Evolutionary conservation across 2,797 vertebrate genomes (phyloP).

Genomic region (Coluber constrictor): DNA sequence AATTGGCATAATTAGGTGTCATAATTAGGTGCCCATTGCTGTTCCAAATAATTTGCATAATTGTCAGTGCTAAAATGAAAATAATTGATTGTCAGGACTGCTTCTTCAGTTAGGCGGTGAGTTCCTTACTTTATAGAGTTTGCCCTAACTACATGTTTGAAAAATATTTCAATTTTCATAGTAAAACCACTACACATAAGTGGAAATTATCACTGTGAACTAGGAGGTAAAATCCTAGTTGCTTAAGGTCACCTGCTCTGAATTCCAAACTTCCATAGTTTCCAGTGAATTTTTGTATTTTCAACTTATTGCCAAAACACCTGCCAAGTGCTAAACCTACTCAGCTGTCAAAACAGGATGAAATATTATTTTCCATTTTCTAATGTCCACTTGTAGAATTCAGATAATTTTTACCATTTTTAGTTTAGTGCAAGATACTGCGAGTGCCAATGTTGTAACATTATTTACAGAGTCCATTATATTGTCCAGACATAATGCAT

Average conservation of each 20-base stretch:
- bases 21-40: slow-evolving; percentile 74
- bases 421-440: not conserved
- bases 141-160: slow-evolving; percentile 67
- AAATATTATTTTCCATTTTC: not conserved
- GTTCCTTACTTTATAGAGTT: slow-evolving; percentile 57
- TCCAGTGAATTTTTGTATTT: not conserved
- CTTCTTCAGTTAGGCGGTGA: slow-evolving; percentile 58
- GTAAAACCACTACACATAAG: slow-evolving; percentile 41
- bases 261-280: slow-evolving; percentile 22
- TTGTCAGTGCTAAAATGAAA: slow-evolving; percentile 68
- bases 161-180: slow-evolving; percentile 67
- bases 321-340: not conserved
- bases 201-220: slow-evolving; percentile 43
- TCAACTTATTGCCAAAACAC: not conserved
- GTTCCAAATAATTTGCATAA: slow-evolving; percentile 72
- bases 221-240: slow-evolving; percentile 19
- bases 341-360: not conserved
- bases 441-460: not conserved
- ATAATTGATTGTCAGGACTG: slow-evolving; percentile 69
- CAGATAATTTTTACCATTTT: not conserved
- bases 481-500: not conserved
- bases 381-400: not conserved
- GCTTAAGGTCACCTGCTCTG: not conserved
- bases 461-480: not conserved
- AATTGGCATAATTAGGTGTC: slow-evolving; percentile 71